A percentile compares a stretch with the other conserved stretches of the same genome.
phyloP scores from a whole-genome alignment of 2,888 invertebrate species.

The Schrankia costaestrigalis region DNA sequence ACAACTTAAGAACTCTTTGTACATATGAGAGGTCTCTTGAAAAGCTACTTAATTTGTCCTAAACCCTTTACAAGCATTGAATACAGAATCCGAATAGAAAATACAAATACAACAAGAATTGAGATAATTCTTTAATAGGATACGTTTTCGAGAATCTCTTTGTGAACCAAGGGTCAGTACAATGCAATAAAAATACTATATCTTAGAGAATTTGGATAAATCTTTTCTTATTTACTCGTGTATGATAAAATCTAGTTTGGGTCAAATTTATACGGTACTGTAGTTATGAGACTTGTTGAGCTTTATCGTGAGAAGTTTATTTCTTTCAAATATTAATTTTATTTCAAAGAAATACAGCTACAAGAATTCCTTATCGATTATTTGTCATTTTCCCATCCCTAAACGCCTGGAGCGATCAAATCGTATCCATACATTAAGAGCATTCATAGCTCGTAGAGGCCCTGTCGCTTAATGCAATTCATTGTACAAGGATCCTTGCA shows the following conservation, averaged over 20 bases:
- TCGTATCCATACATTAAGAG: conserved; percentile 71
- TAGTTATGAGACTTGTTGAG: conserved; percentile 23
- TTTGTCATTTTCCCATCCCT: conserved; percentile 34
- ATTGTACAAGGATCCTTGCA: conserved; percentile 68
- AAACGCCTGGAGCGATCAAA: conserved; percentile 61
- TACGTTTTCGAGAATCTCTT: conserved; percentile 23
- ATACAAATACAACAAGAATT: conserved; percentile 17
- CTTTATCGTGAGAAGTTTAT: too few species aligned
- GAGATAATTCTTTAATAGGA: conserved; percentile 24
- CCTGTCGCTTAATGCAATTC: conserved; percentile 75
- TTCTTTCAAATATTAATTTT: too few species aligned
- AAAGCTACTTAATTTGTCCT: too few species aligned
- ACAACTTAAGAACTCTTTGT: too few species aligned
- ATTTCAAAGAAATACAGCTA: too few species aligned
- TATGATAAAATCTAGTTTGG: conserved; percentile 29
- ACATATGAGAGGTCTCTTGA: too few species aligned
- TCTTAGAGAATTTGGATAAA: conserved; percentile 17
- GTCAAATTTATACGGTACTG: conserved; percentile 15
- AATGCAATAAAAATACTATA: conserved; percentile 11
- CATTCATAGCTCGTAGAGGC: conserved; percentile 64
- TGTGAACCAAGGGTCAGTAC: conserved; percentile 16
- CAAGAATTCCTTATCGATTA: too few species aligned
- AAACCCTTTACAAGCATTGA: too few species aligned
- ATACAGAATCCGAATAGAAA: conserved; percentile 15
- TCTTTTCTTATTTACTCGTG: conserved; percentile 30